A percentile compares a stretch with the other conserved stretches of the same genome.
These are phyloP conservation scores for Drosophila mercatorum DNA, from an alignment of 2,888 invertebrate genomes.

Conservation along the genomic window DNA sequence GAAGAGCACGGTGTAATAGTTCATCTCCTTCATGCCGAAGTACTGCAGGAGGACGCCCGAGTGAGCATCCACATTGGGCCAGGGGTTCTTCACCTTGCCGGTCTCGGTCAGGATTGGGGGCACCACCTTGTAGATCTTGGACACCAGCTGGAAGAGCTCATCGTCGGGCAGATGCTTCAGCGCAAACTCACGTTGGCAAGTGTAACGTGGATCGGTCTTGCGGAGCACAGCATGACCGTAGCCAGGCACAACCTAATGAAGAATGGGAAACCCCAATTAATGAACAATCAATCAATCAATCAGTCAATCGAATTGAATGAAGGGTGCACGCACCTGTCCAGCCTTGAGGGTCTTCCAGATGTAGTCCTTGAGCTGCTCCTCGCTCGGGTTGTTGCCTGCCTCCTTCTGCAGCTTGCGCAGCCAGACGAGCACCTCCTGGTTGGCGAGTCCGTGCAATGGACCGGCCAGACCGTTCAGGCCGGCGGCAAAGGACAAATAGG, in stretches of 20 bases:
- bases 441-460: constrained; percentile 95
- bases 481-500: constrained; percentile 93
- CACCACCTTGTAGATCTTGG: constrained; percentile 92
- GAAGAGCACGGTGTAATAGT: constrained; percentile 95
- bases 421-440: constrained; percentile 97
- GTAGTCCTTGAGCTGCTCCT: constrained; percentile 97
- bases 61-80: constrained; percentile 97
- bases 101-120: constrained; percentile 92
- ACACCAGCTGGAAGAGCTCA: constrained; percentile 91
- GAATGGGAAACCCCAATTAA: background rate
- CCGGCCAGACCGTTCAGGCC: constrained; percentile 95
- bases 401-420: constrained; percentile 94
- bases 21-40: constrained; percentile 95
- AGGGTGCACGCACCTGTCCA: constrained; percentile 86
- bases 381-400: constrained; percentile 93
- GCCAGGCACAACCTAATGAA: constrained; percentile 90
- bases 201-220: constrained; percentile 93
- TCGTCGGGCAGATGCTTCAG: constrained; percentile 93
- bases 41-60: constrained; percentile 93
- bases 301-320: too few relatives aligned
- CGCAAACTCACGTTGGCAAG: constrained; percentile 94
- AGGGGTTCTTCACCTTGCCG: constrained; percentile 96
- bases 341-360: constrained; percentile 97
- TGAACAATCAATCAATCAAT: too few relatives aligned
- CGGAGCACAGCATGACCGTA: constrained; percentile 95